Base-by-base conservation (phyloP, 2,888 invertebrate species). In the Junonia oenone region DNA sequence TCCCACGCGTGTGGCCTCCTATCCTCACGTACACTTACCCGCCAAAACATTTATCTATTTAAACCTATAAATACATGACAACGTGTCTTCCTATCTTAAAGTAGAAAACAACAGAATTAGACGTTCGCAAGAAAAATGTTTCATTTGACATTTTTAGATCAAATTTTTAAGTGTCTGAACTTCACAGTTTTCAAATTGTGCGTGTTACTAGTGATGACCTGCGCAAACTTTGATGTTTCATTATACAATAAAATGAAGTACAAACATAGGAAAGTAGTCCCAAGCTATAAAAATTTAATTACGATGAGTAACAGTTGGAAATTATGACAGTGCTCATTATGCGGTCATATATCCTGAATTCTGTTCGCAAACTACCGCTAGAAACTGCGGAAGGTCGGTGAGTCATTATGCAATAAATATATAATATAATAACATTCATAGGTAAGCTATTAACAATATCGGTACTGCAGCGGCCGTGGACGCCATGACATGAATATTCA, bases 401-500 rank as follows among this genome's bases (percentile, higher is more conserved):
- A 59, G 33, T 59, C 59, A 59, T 59, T 53, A 31, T 51, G 51
- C 53, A 47, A 56, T 43, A 51, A 40, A 47, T 29, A 53, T 49
- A 33, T 45, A 51, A 47, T 29, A 54, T 50, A 33, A 51, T 55
- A 49, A 58, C 49, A 49, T 26, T 46, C 47, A 45, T 45, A 38
- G 48, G 37, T 33, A 2, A 26, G 33, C 37, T 48, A 51, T 58
- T 55, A 55, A 60, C 53, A 45, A 53, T 56, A 56, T 62, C 56
- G 63, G 52, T 48, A 55, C 45, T 40, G 22, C 14, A 31, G 33
- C 15, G 33, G 43, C 46, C 31, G 59, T 45, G 45, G 40, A 45
- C 48, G 48, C 49, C 43, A 45, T 35, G 53, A 48, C 51, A 45
- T 55, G 63, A 63, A 63, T 64, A 57, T 53, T 33, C 49, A 58